Percentiles rank a stretch among this genome's conserved stretches.
Conservation (phyloP, 2,888 invertebrate genomes). For the Nomada goodeniana region DNA sequence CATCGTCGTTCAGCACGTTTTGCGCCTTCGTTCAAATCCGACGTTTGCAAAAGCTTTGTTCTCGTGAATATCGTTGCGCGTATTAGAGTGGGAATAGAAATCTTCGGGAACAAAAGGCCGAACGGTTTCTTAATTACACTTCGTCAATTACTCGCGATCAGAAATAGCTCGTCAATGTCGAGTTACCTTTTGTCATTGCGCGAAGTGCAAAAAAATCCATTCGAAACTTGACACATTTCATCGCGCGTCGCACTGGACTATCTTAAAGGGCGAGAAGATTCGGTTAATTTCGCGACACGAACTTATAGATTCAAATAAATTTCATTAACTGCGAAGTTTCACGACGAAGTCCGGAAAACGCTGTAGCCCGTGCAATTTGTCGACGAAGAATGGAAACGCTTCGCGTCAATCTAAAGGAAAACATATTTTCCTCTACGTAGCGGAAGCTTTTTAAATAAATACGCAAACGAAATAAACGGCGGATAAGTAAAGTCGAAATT, state of each 20-base stretch:
- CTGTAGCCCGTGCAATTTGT: background rate
- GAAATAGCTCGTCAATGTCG: background rate
- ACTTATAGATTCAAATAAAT: background rate
- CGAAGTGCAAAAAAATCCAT: background rate
- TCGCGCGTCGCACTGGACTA: too few relatives aligned
- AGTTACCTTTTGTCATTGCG: background rate
- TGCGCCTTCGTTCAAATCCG: background rate
- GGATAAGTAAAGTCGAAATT: background rate
- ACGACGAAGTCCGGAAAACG: background rate
- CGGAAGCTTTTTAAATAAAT: too few relatives aligned
- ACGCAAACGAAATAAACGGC: background rate
- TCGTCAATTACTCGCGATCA: slow-evolving; percentile 12
- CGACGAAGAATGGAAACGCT: background rate
- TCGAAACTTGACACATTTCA: background rate
- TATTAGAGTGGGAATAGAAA: background rate
- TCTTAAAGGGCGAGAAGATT: background rate
- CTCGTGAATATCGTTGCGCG: background rate
- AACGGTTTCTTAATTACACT: background rate
- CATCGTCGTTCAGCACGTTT: too few relatives aligned
- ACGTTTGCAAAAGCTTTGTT: background rate
- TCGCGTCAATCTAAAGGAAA: too few relatives aligned
- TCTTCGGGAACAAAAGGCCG: background rate
- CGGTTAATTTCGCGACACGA: background rate
- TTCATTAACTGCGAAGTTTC: background rate
- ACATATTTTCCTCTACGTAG: too few relatives aligned